Evolutionary conservation across 2,888 invertebrate genomes (phyloP).

Genomic region (Scelioninae gen. 1): DNA sequence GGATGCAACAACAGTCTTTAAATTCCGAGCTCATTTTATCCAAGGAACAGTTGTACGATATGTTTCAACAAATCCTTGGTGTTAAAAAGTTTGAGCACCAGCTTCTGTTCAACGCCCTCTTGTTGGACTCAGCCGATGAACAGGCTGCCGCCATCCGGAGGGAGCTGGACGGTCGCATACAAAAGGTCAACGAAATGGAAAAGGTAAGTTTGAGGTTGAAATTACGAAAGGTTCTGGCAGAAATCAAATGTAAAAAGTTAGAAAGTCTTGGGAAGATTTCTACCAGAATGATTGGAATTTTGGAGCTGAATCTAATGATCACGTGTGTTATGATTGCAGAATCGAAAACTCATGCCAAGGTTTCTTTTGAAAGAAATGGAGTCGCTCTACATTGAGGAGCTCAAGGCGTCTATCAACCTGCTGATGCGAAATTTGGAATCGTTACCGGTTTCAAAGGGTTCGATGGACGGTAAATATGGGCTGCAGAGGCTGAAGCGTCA

Average conservation of each 20-base stretch:
- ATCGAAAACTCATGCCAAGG: constrained; percentile 98
- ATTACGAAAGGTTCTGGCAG: too few relatives aligned
- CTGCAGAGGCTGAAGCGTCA: constrained; percentile 99
- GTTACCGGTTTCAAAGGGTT: constrained; percentile 98
- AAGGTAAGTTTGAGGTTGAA: constrained; percentile 87
- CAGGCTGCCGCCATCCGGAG: constrained; percentile 99
- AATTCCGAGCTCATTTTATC: constrained; percentile 97
- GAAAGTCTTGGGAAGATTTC: too few relatives aligned
- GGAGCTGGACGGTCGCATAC: constrained; percentile 98
- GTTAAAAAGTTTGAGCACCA: constrained; percentile 99
- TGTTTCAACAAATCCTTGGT: constrained; percentile 99
- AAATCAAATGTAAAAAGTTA: too few relatives aligned
- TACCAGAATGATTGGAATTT: background rate
- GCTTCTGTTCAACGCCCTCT: constrained; percentile 98
- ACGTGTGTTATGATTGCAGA: constrained; percentile 86
- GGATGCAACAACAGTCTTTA: constrained; percentile 94
- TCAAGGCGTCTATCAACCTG: constrained; percentile 98
- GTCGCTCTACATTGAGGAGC: constrained; percentile 98
- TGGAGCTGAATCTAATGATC: constrained; percentile 1
- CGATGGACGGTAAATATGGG: constrained; percentile 98
- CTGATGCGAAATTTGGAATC: constrained; percentile 99
- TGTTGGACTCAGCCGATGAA: constrained; percentile 99
- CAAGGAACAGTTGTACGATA: constrained; percentile 99
- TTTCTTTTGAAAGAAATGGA: constrained; percentile 99
- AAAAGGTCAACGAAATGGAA: constrained; percentile 98